These are phyloP conservation scores for Dynastes tityus DNA, from an alignment of 2,888 invertebrate species.

Conservation along the genomic window DNA sequence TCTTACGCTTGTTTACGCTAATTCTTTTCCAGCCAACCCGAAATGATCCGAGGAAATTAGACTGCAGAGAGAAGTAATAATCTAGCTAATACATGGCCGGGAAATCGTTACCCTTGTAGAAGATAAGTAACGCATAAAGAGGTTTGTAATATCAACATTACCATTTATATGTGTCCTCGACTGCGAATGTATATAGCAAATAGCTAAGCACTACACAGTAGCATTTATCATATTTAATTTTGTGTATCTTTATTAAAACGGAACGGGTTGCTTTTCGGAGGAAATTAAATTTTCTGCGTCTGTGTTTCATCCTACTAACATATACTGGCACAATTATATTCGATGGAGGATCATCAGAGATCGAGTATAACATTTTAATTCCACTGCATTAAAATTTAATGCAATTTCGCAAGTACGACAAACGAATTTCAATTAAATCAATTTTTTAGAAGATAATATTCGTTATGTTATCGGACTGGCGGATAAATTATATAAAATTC, in stretches of 20 bases:
- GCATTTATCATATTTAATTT: conserved; percentile 42
- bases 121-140: conserved; percentile 38
- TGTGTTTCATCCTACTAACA: conserved; percentile 19
- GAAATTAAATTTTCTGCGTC: conserved; percentile 42
- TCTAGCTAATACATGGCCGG: conserved; percentile 30
- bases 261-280: conserved; percentile 10
- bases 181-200: conserved; percentile 11
- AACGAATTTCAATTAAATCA: conserved; percentile 22
- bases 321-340: conserved; percentile 26
- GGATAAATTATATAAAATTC: neutral
- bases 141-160: conserved; percentile 40
- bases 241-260: conserved; percentile 43
- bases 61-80: conserved; percentile 35
- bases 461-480: neutral
- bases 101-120: conserved; percentile 17
- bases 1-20: conserved; percentile 32
- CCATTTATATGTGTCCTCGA: conserved; percentile 38
- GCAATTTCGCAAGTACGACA: conserved; percentile 14
- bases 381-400: conserved; percentile 13
- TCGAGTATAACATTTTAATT: conserved; percentile 15
- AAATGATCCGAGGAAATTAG: conserved; percentile 32
- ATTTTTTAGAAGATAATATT: conserved; percentile 8
- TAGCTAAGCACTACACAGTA: conserved; percentile 6
- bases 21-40: conserved; percentile 21
- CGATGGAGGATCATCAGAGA: conserved; percentile 25